Conservation (phyloP, 2,888 invertebrate genomes). For the Teleiodes luculella region DNA sequence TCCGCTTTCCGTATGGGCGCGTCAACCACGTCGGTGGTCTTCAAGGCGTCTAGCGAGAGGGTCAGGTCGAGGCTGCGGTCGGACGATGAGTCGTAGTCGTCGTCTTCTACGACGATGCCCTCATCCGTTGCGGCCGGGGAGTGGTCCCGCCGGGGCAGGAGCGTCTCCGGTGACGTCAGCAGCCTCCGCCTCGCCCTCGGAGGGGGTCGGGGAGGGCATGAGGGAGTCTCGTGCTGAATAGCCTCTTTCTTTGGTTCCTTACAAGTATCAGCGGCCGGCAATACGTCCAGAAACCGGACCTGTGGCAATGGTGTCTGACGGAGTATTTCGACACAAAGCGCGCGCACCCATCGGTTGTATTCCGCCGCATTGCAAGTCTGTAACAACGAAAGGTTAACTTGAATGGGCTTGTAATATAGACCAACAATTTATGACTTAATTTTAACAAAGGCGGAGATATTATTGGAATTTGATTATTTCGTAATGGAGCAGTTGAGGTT, state of each 20-base stretch:
- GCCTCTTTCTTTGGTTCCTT: constrained; percentile 60
- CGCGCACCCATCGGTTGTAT: constrained; percentile 86
- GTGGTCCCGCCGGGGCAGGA: constrained; percentile 61
- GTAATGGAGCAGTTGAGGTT: constrained; percentile 29
- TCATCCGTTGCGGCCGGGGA: constrained; percentile 74
- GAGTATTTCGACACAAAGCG: constrained; percentile 85
- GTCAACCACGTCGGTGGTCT: constrained; percentile 64
- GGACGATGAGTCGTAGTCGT: constrained; percentile 77
- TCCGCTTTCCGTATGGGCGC: constrained; percentile 64
- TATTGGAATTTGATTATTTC: constrained; percentile 22
- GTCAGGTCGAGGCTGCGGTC: constrained; percentile 77
- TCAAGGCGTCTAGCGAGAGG: constrained; percentile 71
- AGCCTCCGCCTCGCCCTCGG: constrained; percentile 67
- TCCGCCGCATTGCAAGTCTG: constrained; percentile 84
- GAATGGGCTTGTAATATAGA: constrained; percentile 28
- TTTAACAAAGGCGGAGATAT: constrained; percentile 25
- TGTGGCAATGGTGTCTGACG: constrained; percentile 86
- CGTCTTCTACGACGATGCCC: constrained; percentile 76
- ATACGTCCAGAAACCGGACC: constrained; percentile 84
- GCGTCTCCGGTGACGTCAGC: constrained; percentile 60
- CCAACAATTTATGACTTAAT: constrained; percentile 40
- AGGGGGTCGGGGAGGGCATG: constrained; percentile 64
- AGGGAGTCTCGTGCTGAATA: constrained; percentile 53
- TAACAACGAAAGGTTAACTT: constrained; percentile 53
- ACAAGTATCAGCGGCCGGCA: constrained; percentile 78